Conservation (phyloP, 2,797 vertebrate species). For the Lates japonicus region DNA sequence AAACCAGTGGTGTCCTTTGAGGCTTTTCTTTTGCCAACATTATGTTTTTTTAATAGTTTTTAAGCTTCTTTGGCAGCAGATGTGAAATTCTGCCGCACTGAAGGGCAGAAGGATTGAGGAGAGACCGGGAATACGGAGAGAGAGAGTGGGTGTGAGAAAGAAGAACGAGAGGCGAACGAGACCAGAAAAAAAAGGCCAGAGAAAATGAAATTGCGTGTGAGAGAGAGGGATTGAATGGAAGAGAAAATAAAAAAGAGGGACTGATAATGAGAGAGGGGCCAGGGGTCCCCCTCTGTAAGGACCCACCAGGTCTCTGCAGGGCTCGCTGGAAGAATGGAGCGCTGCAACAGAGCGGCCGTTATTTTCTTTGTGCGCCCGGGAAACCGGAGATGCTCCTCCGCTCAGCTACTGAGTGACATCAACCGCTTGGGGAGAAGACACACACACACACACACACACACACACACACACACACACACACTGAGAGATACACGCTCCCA, state of each 20-base stretch:
- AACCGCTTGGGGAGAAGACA: conserved; percentile 52
- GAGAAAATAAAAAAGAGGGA: neutral
- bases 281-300: conserved; percentile 33
- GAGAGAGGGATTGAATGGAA: neutral
- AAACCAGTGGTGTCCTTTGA: neutral
- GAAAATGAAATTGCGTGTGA: neutral
- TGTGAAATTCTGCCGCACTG: neutral
- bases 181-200: neutral
- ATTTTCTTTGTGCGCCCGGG: conserved; percentile 68
- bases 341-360: conserved; percentile 61
- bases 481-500: neutral
- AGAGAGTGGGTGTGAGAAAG: conserved; percentile 1
- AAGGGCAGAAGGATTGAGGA: neutral
- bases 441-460: conserved; percentile 23
- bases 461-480: conserved; percentile 19
- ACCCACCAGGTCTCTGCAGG: conserved; percentile 48
- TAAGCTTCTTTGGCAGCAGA: conserved; percentile 2
- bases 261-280: conserved; percentile 33
- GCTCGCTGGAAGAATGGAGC: conserved; percentile 45
- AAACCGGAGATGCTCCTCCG: conserved; percentile 71
- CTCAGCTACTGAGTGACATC: conserved; percentile 68
- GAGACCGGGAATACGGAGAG: neutral
- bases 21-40: neutral
- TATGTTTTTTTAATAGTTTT: conserved; percentile 22
- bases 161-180: neutral